Base-by-base conservation (phyloP, 2,888 invertebrate species). In the Gnatocerus cornutus region DNA sequence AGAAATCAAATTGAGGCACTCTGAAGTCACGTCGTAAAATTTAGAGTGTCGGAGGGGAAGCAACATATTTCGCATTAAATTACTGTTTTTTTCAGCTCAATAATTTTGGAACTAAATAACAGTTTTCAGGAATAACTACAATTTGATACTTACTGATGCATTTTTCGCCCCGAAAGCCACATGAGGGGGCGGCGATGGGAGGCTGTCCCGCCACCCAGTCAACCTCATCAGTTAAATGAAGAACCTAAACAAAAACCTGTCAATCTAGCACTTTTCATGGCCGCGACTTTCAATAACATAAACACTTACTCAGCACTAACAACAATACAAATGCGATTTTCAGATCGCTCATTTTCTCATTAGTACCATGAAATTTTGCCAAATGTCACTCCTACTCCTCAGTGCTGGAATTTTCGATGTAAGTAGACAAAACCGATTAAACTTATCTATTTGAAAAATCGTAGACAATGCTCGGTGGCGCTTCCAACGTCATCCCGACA, bases 121-220 rank as follows among this genome's bases (percentile, higher is more conserved):
- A 21, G 21, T 21, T 21, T 21, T n/a, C n/a, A n/a, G n/a, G n/a
- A n/a, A n/a, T n/a, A n/a, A n/a, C n/a, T n/a, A n/a, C n/a, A n/a
- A n/a, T n/a, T n/a, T n/a, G 13, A 53, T 41, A 63, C 93, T 91
- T 88, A 96, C 96, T 92, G 81, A 93, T 92, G 84, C 97, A 97
- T 83, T 93, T 93, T 86, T 96, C 95, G 61, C 93, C 95, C 33
- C 91, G 87, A 84, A 95, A 97, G n/a, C 97, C 97, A 84, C 97
- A 97, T 21, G 87, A 87, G 0, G 97, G 97, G 78, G 94, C 95
- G 1, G 96, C 93, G 10, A 93, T 88, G 0, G 97, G 97, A 39
- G 92, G 92, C 48, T 87, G 86, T 6, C 90, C 91, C 8, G 90
- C 89, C 16, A 93, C 88, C 97, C 97, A 97, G 72, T 91, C 88